A percentile compares a stretch with the other conserved stretches of the same genome.
Conservation (phyloP, 2,113 vertebrate species). For the Gulo gulo region DNA sequence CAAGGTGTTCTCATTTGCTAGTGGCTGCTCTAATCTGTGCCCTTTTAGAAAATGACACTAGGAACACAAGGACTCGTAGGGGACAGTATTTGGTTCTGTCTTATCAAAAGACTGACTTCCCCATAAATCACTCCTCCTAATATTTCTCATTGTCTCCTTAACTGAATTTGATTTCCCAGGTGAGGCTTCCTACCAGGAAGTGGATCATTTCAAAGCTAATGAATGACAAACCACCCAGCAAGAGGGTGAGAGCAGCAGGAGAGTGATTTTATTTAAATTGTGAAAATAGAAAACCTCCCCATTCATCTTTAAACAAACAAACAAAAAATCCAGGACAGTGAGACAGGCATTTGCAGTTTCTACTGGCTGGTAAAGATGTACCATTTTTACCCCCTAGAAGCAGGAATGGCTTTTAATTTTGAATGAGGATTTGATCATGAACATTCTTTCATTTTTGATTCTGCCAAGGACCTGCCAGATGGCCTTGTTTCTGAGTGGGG, state of each 20-base stretch:
- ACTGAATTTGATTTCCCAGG: slow-evolving; percentile 24
- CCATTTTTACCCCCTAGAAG: slow-evolving; percentile 19
- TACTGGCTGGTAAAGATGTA: not conserved
- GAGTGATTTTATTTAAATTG: slow-evolving; percentile 9
- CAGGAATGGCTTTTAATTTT: slow-evolving; percentile 35
- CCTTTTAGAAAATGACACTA: slow-evolving; percentile 20
- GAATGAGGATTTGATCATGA: slow-evolving; percentile 3
- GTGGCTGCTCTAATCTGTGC: not conserved
- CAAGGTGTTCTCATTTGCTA: not conserved
- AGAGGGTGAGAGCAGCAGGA: not conserved
- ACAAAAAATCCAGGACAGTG: not conserved
- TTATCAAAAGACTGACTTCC: slow-evolving; percentile 34
- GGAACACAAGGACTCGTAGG: not conserved
- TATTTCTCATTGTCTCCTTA: not conserved
- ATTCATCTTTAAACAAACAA: not conserved
- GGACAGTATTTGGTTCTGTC: not conserved
- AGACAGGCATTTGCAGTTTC: not conserved
- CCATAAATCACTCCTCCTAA: not conserved
- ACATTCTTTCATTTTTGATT: slow-evolving; percentile 37
- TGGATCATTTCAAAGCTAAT: not conserved
- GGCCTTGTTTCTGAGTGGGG: not conserved
- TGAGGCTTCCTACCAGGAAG: not conserved
- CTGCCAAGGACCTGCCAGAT: slow-evolving; percentile 38
- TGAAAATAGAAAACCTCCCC: slow-evolving; percentile 5
- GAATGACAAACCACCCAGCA: not conserved